phyloP scores from a whole-genome alignment of 2,113 vertebrate genomes.

The Sialia sialis region DNA sequence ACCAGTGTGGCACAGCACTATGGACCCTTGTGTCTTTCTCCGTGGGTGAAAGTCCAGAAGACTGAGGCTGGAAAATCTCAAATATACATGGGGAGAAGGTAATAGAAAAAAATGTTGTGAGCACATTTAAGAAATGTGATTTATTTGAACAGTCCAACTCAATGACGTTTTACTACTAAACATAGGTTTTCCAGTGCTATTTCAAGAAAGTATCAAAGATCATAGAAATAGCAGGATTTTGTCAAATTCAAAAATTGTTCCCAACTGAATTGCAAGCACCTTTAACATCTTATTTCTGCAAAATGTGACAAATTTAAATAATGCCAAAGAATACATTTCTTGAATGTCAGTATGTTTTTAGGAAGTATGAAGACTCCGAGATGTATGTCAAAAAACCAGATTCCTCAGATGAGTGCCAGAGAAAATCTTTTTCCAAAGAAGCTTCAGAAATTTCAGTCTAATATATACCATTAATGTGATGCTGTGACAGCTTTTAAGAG shows the following conservation, averaged over 20 bases:
- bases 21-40: constrained; percentile 70
- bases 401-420: neutral
- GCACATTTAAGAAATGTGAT: neutral
- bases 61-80: constrained; percentile 77
- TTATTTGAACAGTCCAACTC: neutral
- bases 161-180: constrained; percentile 1
- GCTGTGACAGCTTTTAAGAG: neutral
- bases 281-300: constrained; percentile 14
- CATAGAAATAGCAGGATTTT: constrained; percentile 13
- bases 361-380: neutral
- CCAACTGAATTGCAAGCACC: constrained; percentile 25
- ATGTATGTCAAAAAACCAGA: neutral
- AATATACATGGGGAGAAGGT: constrained; percentile 77
- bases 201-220: constrained; percentile 52
- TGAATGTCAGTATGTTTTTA: constrained; percentile 44
- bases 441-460: neutral
- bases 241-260: constrained; percentile 11
- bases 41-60: constrained; percentile 68
- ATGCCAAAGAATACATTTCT: neutral
- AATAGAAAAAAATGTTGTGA: neutral
- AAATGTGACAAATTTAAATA: neutral
- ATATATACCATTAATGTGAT: neutral
- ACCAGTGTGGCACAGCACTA: constrained; percentile 65
- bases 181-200: neutral
- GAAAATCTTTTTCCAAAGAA: neutral